A percentile compares a stretch with the other conserved stretches of the same genome.
These are phyloP conservation scores for Linurgus olivaceus DNA, from an alignment of 2,797 vertebrate species.

Conservation along the genomic window DNA sequence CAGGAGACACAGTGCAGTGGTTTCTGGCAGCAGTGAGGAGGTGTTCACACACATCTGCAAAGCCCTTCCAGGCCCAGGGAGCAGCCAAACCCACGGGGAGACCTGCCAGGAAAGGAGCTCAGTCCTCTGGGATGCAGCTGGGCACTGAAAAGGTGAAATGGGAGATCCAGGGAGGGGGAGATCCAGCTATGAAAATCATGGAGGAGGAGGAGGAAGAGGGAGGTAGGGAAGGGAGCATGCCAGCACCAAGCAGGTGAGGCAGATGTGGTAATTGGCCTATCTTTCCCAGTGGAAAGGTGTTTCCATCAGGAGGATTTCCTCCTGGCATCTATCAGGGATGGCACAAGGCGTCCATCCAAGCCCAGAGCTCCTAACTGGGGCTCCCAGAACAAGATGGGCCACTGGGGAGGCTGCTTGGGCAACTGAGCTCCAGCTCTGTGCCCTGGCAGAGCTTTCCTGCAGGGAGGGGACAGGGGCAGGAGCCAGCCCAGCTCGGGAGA, in stretches of 20 bases:
- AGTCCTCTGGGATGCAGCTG: neutral
- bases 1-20: neutral
- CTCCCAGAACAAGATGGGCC: neutral
- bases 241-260: neutral
- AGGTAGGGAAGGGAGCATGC: neutral
- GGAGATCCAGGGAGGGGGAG: neutral
- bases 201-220: neutral
- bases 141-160: neutral
- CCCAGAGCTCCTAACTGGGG: neutral
- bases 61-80: neutral
- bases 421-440: neutral
- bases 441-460: neutral
- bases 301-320: neutral
- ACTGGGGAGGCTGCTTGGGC: neutral
- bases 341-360: neutral
- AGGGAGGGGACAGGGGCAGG: neutral
- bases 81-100: neutral
- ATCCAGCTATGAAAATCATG: neutral
- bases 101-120: neutral
- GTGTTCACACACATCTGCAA: neutral
- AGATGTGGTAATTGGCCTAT: neutral
- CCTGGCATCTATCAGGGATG: neutral
- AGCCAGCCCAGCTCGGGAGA: neutral
- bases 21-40: neutral
- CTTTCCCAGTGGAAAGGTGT: neutral